These are phyloP conservation scores for Lycaon pictus DNA, from an alignment of 2,113 vertebrate genomes.

Conservation along the genomic window DNA sequence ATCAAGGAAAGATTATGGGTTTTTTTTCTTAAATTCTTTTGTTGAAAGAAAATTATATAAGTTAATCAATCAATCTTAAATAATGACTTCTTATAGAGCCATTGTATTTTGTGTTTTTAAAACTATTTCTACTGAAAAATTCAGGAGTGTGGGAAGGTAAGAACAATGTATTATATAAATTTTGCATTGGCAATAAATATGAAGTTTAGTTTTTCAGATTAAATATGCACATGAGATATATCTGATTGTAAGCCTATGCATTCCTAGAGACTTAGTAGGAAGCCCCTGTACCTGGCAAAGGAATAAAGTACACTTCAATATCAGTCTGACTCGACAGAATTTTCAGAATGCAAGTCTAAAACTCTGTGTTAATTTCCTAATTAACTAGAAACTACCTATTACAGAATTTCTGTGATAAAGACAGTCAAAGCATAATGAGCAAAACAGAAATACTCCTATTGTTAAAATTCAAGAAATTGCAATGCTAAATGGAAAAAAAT, in stretches of 20 bases:
- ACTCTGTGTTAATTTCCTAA: background rate
- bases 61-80: slow-evolving; percentile 82
- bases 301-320: background rate
- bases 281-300: fast-evolving
- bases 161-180: background rate
- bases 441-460: slow-evolving; percentile 31
- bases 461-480: background rate
- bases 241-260: background rate
- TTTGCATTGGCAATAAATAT: background rate
- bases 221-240: background rate
- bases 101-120: slow-evolving; percentile 45
- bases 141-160: background rate
- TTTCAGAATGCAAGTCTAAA: background rate
- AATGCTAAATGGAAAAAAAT: slow-evolving; percentile 30
- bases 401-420: background rate
- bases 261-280: background rate
- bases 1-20: slow-evolving; percentile 57
- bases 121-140: slow-evolving; percentile 52
- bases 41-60: slow-evolving; percentile 65
- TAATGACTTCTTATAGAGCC: slow-evolving; percentile 61
- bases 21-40: slow-evolving; percentile 71
- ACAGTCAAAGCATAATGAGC: background rate
- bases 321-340: background rate
- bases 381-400: background rate
- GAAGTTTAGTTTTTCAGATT: background rate